Evolutionary conservation across 1,140 invertebrate genomes (phyloP).

Genomic region (Drosophila micromelanica): DNA sequence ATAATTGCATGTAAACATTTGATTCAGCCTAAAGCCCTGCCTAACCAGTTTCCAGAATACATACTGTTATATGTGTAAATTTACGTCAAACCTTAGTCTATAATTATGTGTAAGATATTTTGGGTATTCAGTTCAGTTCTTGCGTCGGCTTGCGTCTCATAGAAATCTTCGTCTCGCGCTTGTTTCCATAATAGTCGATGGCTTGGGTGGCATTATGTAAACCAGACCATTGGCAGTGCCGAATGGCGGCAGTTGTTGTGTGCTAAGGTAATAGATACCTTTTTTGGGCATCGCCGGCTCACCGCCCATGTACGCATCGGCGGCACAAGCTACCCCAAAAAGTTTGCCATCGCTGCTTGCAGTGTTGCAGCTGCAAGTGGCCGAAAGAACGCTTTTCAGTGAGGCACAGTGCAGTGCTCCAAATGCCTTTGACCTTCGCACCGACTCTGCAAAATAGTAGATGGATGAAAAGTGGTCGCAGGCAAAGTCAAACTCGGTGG

Average conservation of each 20-base stretch:
- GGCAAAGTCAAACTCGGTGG: conserved; percentile 72
- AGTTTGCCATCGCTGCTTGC: not conserved
- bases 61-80: not conserved
- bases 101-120: conserved; percentile 27
- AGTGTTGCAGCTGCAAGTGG: conserved; percentile 51
- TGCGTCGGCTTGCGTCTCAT: not conserved
- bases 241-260: conserved; percentile 43
- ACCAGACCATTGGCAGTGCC: conserved; percentile 58
- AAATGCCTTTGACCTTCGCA: conserved; percentile 61
- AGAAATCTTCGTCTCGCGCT: conserved; percentile 14
- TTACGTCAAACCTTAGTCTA: not conserved
- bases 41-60: no score
- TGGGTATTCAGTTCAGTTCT: conserved; percentile 14
- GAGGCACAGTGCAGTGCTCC: conserved; percentile 58
- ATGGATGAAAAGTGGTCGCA: conserved; percentile 77
- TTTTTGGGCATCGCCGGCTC: conserved; percentile 70
- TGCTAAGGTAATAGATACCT: conserved; percentile 74
- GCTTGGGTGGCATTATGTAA: conserved; percentile 48
- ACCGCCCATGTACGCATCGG: conserved; percentile 72
- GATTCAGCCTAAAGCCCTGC: no score
- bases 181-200: conserved; percentile 49
- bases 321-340: conserved; percentile 33
- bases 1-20: not conserved
- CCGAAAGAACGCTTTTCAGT: conserved; percentile 23
- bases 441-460: conserved; percentile 76